A percentile compares a stretch with the other conserved stretches of the same genome.
phyloP scores from a whole-genome alignment of 23 tunicate genomes.

The Ascidia mentula region DNA sequence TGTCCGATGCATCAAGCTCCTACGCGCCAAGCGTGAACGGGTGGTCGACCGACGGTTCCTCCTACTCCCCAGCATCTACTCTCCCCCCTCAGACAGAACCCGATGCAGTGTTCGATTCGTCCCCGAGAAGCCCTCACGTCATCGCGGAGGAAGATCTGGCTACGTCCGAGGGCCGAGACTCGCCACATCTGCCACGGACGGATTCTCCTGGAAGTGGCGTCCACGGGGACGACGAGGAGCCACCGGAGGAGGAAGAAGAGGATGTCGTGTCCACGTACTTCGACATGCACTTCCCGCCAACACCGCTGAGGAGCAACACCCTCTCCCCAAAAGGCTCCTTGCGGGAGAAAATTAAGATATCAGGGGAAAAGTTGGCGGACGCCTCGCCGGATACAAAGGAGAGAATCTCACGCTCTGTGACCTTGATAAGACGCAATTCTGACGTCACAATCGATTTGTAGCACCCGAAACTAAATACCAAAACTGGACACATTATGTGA shows the following conservation, averaged over 20 bases:
- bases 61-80: neutral
- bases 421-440: slow-evolving; percentile 6
- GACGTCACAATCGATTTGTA: slow-evolving; percentile 21
- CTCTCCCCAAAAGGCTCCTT: neutral
- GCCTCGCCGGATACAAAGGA: neutral
- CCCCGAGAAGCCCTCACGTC: neutral
- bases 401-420: neutral
- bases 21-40: neutral
- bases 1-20: slow-evolving; percentile 1
- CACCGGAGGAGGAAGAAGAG: neutral
- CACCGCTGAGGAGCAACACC: slow-evolving; percentile 12
- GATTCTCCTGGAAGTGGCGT: neutral
- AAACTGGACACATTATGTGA: neutral
- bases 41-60: neutral
- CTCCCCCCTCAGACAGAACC: neutral
- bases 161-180: neutral
- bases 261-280: slow-evolving; percentile 45
- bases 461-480: neutral
- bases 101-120: neutral
- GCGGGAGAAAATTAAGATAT: neutral
- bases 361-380: neutral
- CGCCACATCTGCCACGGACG: neutral
- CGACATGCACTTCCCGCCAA: slow-evolving; percentile 39
- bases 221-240: neutral
- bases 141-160: neutral